phyloP scores from a whole-genome alignment of 2,888 invertebrate genomes.

The Plebejus argus region DNA sequence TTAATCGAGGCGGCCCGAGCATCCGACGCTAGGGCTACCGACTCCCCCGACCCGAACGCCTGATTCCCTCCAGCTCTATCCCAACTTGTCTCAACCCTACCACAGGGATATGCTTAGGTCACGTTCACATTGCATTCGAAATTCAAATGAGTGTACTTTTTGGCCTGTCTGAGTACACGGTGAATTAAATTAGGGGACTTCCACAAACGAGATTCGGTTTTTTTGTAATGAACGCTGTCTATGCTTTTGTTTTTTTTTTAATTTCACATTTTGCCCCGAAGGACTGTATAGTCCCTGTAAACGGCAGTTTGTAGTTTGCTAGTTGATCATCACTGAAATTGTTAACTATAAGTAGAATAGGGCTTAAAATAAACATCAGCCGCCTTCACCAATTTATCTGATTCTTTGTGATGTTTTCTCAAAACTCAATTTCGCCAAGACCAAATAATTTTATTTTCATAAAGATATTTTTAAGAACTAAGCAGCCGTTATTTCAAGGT shows the following conservation, averaged over 20 bases:
- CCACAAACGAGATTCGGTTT: slow-evolving; percentile 40
- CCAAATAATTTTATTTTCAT: neutral
- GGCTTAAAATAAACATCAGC: neutral
- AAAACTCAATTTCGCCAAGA: neutral
- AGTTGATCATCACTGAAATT: neutral
- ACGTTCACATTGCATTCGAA: slow-evolving; percentile 69
- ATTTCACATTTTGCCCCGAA: neutral
- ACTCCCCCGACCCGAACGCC: neutral
- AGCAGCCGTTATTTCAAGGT: neutral
- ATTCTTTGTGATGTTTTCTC: too few species aligned
- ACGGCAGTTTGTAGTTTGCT: neutral
- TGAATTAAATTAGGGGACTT: slow-evolving; percentile 66
- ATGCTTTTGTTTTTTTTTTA: slow-evolving; percentile 6
- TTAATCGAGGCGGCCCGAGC: slow-evolving; percentile 48
- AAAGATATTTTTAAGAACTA: neutral
- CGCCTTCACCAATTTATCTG: too few species aligned
- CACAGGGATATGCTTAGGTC: slow-evolving; percentile 69
- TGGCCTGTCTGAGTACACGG: slow-evolving; percentile 68
- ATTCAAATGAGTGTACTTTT: slow-evolving; percentile 76
- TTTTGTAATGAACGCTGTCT: slow-evolving; percentile 38
- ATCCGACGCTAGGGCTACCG: slow-evolving; percentile 46
- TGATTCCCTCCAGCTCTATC: neutral
- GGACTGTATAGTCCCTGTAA: neutral
- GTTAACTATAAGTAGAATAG: neutral
- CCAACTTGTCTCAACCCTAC: neutral